Base-by-base conservation (phyloP, 2,888 invertebrate genomes). In the Lasioglossum zephyrum region DNA sequence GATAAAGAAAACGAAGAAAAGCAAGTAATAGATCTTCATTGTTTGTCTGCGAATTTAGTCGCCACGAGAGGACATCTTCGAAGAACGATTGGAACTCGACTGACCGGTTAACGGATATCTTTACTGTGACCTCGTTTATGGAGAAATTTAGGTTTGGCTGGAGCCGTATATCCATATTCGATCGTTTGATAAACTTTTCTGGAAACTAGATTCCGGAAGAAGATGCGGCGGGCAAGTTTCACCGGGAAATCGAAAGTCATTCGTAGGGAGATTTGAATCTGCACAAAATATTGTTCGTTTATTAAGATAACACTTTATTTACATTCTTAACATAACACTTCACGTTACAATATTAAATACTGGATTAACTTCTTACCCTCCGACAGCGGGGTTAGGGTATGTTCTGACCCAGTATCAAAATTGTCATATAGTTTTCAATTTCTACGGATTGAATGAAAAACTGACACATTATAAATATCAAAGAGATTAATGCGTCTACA, bases 91-190 rank as follows among this genome's bases (percentile, higher is more conserved):
- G 88, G 88, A 77, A 88, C 90, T 88, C 89, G 91, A 94, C 94
- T 94, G 94, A 89, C 87, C 88, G 88, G 90, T 84, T 92, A 92
- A 93, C 94, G 92, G 92, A 92, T 88, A 85, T 89, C 85, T 84
- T 41, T 44, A 79, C 75, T 84, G 79, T 92, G 94, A 93, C 95
- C 95, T 90, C 94, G 87, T 92, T 95, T 76, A 31, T 60, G 90
- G 94, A 93, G 94, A 94, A 94, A 95, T 93, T 93, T 91, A 92
- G 91, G 91, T 92, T 91, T 87, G 81, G 63, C 82, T 76, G 63
- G 26, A 73, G 44, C n/a, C 74, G 69, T 44, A 86, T 26, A 77
- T 66, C 75, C 53, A 75, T 66, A 72, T 88, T 81, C 88, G 63
- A 86, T 86, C 78, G 81, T 36, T 73, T 77, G 18, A 1, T n/a